These are phyloP conservation scores for Sinocyclocheilus anophthalmus DNA, from an alignment of 2,113 vertebrate species.

Conservation along the genomic window DNA sequence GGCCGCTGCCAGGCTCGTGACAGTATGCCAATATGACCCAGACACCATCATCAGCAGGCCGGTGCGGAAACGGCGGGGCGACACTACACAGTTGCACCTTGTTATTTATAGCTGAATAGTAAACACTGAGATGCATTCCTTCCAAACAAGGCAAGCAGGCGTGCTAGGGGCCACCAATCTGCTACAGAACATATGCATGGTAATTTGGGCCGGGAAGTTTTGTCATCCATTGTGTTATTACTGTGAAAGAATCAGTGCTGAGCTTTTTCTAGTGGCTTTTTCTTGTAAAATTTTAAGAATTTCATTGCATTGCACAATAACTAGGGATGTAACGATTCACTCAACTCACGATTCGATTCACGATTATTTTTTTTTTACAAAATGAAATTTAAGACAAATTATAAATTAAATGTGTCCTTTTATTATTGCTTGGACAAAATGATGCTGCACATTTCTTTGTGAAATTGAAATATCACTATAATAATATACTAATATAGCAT, in stretches of 20 bases:
- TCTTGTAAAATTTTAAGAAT: no score
- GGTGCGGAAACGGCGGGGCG: not conserved
- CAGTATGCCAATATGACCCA: constrained; percentile 58
- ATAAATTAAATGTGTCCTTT: no score
- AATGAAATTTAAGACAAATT: no score
- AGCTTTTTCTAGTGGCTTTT: not conserved
- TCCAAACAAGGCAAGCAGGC: constrained; percentile 23
- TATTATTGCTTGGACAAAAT: no score
- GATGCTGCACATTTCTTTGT: no score
- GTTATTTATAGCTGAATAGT: constrained; percentile 47
- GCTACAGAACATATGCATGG: not conserved
- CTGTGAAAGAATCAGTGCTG: not conserved
- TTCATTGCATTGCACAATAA: no score
- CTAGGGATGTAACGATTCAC: no score
- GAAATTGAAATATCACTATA: no score
- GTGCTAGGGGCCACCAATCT: not conserved
- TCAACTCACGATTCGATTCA: no score
- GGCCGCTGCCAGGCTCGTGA: constrained; percentile 32
- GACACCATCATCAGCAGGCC: constrained; percentile 28
- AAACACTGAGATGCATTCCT: constrained; percentile 13
- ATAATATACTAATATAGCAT: no score
- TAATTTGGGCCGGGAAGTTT: not conserved
- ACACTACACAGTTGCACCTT: constrained; percentile 11
- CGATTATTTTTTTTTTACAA: no score
- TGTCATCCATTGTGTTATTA: not conserved